Evolutionary conservation across 2,888 invertebrate genomes (phyloP), one percentile per base, ranked within the genome.

Genomic region (Sarcophaga caerulescens): DNA sequence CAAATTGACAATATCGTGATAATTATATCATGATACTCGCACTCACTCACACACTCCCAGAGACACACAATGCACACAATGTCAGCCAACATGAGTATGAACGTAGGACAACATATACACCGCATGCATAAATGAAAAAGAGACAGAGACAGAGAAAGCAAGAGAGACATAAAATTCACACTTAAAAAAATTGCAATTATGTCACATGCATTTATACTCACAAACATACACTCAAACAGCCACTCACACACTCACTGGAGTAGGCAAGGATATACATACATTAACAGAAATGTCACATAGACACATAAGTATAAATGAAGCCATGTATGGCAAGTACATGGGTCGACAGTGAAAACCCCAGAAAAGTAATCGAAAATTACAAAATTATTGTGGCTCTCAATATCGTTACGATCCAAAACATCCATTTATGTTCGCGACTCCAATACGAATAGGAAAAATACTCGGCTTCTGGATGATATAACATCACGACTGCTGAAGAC

Each of bases 1-100:
- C 81, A 88, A 90, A 91, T 91, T 91, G 91, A 91, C 91, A 91
- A 90, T 91, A 91, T 91, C 92, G 87, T 87, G 88, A 91, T 91
- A 91, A 91, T 91, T 91, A 91, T 92, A 92, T 91, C 91, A 70
- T 70, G 81, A 78, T 75, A 75, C 52, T 71, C n/a, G 11, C 70
- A 44, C 35, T 65, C 70, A 14, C 35, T 23, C 45, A 66, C 45
- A 35, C 19, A 45, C 19, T 2, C 4, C 12, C 44, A 59, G 10
- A 60, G 25, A 66, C 19, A 68, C 25, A 19, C 23, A 57, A 12
- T 35, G 47, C 62, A 19, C 68, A 68, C 68, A 62, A 25, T 3
- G 5, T 25, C 77, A 62, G 35, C 17, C 23, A 69, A 62, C 59
- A 78, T 78, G 74, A 74, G 69, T 68, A 57, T 84, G 79, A 70